A percentile compares a stretch with the other conserved stretches of the same genome.
Conservation (phyloP, 2,797 vertebrate genomes). For the Emys orbicularis region DNA sequence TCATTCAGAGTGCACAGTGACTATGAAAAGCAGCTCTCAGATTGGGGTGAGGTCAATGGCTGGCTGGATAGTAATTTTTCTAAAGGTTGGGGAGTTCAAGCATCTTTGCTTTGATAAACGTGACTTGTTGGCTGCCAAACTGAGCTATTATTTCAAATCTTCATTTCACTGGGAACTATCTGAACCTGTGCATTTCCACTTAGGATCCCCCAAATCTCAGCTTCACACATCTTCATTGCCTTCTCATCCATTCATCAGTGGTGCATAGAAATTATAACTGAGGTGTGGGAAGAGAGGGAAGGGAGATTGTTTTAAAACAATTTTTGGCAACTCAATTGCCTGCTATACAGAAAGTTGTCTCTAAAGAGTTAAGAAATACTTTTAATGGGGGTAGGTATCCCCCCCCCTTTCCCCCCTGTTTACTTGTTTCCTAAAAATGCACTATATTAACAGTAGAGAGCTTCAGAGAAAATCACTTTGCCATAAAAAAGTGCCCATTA, state of each 20-base stretch:
- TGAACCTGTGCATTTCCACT: neutral
- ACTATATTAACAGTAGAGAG: conserved; percentile 21
- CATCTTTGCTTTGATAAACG: neutral
- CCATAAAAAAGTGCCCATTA: conserved; percentile 65
- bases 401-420: neutral
- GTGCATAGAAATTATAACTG: conserved; percentile 20
- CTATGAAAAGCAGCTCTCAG: neutral
- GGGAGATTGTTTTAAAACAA: neutral
- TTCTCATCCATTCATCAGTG: neutral
- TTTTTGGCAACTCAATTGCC: conserved; percentile 7
- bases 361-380: conserved; percentile 29
- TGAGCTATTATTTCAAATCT: neutral
- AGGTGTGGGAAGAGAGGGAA: neutral
- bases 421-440: conserved; percentile 70
- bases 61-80: neutral
- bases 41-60: neutral
- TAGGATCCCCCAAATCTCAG: neutral
- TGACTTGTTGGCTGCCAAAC: accelerated
- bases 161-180: neutral
- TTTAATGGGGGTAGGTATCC: neutral
- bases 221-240: neutral
- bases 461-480: conserved; percentile 67
- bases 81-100: neutral
- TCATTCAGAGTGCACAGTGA: neutral
- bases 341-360: neutral